These are phyloP conservation scores for Carcharodon carcharias DNA, from an alignment of 2,797 vertebrate species.

Conservation along the genomic window DNA sequence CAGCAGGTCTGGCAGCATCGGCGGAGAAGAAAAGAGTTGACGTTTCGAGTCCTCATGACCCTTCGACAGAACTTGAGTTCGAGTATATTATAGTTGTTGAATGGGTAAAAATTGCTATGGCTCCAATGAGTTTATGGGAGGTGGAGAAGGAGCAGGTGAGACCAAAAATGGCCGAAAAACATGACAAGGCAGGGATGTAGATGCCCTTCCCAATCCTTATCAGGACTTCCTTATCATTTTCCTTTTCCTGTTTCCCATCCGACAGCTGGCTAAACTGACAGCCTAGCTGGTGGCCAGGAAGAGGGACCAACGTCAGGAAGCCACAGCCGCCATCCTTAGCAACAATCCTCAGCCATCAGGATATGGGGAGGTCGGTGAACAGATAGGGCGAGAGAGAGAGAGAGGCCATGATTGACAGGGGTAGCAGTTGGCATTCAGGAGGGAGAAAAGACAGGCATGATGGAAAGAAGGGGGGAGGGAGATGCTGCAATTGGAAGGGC, in stretches of 20 bases:
- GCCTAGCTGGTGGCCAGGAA: background rate
- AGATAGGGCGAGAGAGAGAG: background rate
- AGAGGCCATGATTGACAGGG: background rate
- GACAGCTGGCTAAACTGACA: background rate
- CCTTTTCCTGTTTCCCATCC: background rate
- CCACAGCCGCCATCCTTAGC: background rate
- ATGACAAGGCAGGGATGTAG: too few relatives aligned
- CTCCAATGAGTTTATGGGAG: background rate
- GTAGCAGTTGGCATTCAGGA: background rate
- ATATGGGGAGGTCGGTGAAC: background rate
- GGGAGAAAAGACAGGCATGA: too few relatives aligned
- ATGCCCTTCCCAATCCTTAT: background rate
- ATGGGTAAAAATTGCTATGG: background rate
- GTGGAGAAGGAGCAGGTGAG: background rate
- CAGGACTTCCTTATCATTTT: slow-evolving; percentile 15
- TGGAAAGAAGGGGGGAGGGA: too few relatives aligned
- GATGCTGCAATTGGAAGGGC: too few relatives aligned
- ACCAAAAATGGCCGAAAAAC: background rate
- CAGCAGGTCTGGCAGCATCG: too few relatives aligned
- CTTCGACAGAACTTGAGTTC: too few relatives aligned
- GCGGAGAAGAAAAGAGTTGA: too few relatives aligned
- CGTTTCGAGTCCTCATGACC: too few relatives aligned
- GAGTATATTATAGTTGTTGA: background rate
- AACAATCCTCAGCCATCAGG: background rate
- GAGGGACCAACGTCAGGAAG: background rate